phyloP scores from a whole-genome alignment of 2,113 vertebrate species.

The Poeciliopsis retropinna region DNA sequence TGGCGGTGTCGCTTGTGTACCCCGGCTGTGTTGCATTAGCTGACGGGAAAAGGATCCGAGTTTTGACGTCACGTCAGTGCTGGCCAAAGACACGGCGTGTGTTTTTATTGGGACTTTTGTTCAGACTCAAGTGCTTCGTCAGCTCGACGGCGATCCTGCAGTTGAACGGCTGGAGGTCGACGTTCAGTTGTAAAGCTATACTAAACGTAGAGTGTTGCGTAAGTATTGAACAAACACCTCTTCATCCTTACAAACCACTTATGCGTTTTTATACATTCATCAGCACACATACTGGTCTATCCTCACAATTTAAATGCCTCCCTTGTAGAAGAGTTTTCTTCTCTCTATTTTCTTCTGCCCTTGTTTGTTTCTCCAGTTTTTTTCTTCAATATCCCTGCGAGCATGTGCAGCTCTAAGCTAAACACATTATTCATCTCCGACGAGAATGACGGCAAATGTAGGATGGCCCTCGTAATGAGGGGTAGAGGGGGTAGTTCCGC shows the following conservation, averaged over 20 bases:
- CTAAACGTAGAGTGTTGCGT: neutral
- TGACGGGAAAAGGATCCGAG: too few relatives aligned
- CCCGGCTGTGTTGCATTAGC: neutral
- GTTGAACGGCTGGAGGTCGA: neutral
- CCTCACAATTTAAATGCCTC: neutral
- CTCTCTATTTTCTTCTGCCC: neutral
- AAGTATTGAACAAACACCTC: neutral
- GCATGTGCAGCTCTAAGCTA: constrained; percentile 41
- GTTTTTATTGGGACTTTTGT: too few relatives aligned
- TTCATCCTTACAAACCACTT: neutral
- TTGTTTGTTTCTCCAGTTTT: neutral
- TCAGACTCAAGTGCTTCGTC: too few relatives aligned
- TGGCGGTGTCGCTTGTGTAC: neutral
- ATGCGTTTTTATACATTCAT: neutral
- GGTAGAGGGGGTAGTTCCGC: constrained; percentile 14
- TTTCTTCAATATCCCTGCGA: constrained; percentile 5
- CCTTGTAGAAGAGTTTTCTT: neutral
- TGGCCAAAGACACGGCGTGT: too few relatives aligned
- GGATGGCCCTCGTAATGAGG: constrained; percentile 20
- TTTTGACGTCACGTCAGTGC: too few relatives aligned
- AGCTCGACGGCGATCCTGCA: neutral
- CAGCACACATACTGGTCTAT: neutral
- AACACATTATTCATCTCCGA: constrained; percentile 54
- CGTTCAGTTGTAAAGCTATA: neutral
- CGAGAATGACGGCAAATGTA: constrained; percentile 52